Evolutionary conservation across 2,888 invertebrate species (phyloP).

Genomic region (Muschampia plurimacula): DNA sequence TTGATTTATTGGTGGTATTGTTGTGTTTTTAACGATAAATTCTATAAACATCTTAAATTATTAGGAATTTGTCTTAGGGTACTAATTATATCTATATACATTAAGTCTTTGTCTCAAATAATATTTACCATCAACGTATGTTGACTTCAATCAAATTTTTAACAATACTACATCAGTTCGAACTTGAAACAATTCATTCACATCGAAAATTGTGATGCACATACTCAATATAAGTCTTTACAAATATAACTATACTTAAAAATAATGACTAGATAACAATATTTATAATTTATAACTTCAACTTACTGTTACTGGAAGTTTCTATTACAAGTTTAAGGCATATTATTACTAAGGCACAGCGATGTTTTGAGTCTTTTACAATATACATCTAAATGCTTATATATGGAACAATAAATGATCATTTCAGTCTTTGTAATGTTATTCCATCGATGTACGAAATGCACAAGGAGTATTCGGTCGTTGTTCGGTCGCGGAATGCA

Average conservation of each 20-base stretch:
- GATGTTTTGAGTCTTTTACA: conserved; percentile 69
- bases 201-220: conserved; percentile 20
- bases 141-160: conserved; percentile 25
- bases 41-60: conserved; percentile 68
- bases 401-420: conserved; percentile 72
- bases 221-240: conserved; percentile 39
- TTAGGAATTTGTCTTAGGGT: conserved; percentile 84
- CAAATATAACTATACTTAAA: conserved; percentile 61
- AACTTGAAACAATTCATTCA: conserved; percentile 33
- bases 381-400: conserved; percentile 75
- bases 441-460: conserved; percentile 76
- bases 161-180: conserved; percentile 24
- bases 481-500: conserved; percentile 76
- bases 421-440: conserved; percentile 77
- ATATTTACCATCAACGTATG: conserved; percentile 42
- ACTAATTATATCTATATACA: conserved; percentile 70
- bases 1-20: conserved; percentile 56
- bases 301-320: conserved; percentile 67
- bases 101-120: conserved; percentile 77
- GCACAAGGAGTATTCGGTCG: conserved; percentile 71
- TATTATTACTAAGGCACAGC: conserved; percentile 78
- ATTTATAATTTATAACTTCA: conserved; percentile 60
- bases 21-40: conserved; percentile 55
- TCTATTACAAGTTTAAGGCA: conserved; percentile 58
- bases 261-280: conserved; percentile 82